A percentile compares a stretch with the other conserved stretches of the same genome.
phyloP scores from a whole-genome alignment of 1,140 invertebrate species.

The Goniozus legneri region DNA sequence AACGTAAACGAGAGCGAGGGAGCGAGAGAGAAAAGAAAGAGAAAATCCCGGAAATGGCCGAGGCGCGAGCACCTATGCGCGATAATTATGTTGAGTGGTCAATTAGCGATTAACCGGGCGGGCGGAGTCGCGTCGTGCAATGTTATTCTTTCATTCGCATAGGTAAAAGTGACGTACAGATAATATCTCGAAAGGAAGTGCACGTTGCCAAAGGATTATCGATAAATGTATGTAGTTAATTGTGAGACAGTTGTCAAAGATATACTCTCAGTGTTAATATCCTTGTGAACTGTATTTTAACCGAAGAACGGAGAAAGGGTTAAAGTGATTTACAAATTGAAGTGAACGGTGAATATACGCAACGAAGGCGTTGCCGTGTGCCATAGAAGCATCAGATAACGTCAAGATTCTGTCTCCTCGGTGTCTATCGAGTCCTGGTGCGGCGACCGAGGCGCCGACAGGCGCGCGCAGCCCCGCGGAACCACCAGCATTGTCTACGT shows the following conservation, averaged over 20 bases:
- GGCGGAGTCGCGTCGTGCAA: slow-evolving; percentile 25
- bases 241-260: too few species aligned
- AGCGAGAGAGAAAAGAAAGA: slow-evolving; percentile 24
- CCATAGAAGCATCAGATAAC: too few species aligned
- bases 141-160: too few species aligned
- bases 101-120: slow-evolving; percentile 44
- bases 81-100: slow-evolving; percentile 46
- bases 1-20: too few species aligned
- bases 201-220: too few species aligned
- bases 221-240: too few species aligned
- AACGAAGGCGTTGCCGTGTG: slow-evolving; percentile 13
- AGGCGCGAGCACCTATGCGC: slow-evolving; percentile 31
- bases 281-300: not conserved
- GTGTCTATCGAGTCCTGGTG: slow-evolving; percentile 45
- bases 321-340: slow-evolving; percentile 9
- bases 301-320: not conserved
- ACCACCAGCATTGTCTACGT: slow-evolving; percentile 18
- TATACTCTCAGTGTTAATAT: too few species aligned
- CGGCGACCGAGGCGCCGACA: slow-evolving; percentile 44
- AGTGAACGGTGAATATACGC: slow-evolving; percentile 9
- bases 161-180: too few species aligned
- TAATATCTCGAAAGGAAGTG: too few species aligned
- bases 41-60: slow-evolving; percentile 36
- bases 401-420: slow-evolving; percentile 51
- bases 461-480: slow-evolving; percentile 41